Evolutionary conservation across 2,113 vertebrate genomes (phyloP).

Genomic region (Glareola pratincola): DNA sequence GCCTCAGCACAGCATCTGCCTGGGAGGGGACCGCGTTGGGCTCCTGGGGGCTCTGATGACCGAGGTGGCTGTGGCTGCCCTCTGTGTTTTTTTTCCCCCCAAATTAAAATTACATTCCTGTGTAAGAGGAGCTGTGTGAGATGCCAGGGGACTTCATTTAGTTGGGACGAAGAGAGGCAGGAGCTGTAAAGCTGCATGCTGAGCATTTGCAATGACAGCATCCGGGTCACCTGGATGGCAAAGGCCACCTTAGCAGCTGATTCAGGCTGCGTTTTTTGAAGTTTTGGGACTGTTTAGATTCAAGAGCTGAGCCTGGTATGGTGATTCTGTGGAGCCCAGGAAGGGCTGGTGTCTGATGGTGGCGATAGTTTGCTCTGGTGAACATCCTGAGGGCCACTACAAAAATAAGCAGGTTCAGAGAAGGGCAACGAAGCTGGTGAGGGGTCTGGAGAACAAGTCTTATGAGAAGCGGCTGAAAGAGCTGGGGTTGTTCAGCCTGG

Average conservation of each 20-base stretch:
- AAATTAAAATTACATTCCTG: neutral
- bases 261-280: neutral
- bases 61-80: neutral
- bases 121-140: neutral
- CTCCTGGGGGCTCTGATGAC: neutral
- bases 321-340: neutral
- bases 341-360: neutral
- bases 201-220: neutral
- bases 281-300: neutral
- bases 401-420: neutral
- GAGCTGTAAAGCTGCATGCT: neutral
- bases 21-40: rapidly evolving
- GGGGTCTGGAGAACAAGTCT: no score
- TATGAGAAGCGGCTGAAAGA: no score
- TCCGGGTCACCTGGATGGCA: neutral
- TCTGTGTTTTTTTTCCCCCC: neutral
- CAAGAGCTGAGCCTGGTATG: neutral
- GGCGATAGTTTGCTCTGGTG: neutral
- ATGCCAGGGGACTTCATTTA: neutral
- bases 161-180: neutral
- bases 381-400: neutral
- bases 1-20: neutral
- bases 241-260: neutral
- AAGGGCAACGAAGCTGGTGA: no score
- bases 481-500: no score